Evolutionary conservation across 2,797 vertebrate species (phyloP), one percentile per base, ranked within the genome.

Genomic region (Muscicapa comitata): DNA sequence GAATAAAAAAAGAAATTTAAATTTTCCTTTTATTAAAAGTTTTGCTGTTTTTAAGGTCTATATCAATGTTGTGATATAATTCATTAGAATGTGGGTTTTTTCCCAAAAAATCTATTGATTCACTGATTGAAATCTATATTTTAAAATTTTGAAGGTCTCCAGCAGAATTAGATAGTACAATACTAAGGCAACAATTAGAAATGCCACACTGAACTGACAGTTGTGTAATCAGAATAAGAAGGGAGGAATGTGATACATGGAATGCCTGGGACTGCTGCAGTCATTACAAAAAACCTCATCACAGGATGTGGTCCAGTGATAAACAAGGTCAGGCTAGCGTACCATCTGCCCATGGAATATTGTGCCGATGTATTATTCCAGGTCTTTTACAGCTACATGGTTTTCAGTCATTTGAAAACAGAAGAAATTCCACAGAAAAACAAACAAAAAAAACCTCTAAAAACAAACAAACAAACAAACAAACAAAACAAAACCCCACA

Each of bases 271-370:
- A 71, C 66, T 85, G 55, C 48, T 73, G 55, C 48, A 81, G 48
- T 57, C 40, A 35, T 73, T 70, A 72, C 50, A 76, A 81, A 62
- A 90, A 70, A 7, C 9, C 28, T 73, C 75, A 47, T 84, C 94
- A 67, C 88, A 76, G 95, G 71, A 93, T 82, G 95, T 67, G 93
- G 90, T 88, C 83, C 77, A 63, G 67, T 68, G 88, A 93, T 47
- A 95, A 96, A 96, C 86, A 93, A 95, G 86, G 93, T 90, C 93
- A 95, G 88, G 48, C 55, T 76, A 90, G 48, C n/a, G 29, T 4
- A 24, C 92, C 96, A 96, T 96, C 95, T 97, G 96, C 59, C 71
- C 77, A 50, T 67, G 59, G 31, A 93, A 84, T 62, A 70, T 42
- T 48, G 37, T 29, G 26, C 23, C 0, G 1, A 67, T 70, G 48